A percentile compares a stretch with the other conserved stretches of the same genome.
Conservation (phyloP, 2,113 vertebrate species). For the Saiga tatarica region DNA sequence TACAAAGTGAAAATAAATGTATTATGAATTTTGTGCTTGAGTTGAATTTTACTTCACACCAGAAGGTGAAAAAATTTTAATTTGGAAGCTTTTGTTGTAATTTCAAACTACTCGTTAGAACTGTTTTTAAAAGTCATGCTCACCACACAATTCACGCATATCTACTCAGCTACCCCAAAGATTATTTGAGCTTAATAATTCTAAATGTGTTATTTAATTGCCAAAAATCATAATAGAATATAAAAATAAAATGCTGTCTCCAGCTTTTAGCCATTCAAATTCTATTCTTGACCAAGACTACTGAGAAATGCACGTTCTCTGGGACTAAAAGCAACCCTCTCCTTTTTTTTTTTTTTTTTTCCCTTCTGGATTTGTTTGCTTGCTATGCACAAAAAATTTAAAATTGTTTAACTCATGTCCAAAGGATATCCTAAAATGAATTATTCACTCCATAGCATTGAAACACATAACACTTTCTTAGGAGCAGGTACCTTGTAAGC, state of each 20-base stretch:
- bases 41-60: neutral
- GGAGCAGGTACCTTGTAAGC: constrained; percentile 63
- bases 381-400: neutral
- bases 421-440: constrained; percentile 64
- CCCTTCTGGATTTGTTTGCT: constrained; percentile 4
- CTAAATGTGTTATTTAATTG: neutral
- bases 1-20: neutral
- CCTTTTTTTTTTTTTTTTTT: neutral
- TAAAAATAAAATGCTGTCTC: neutral
- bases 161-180: neutral
- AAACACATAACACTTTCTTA: constrained; percentile 39
- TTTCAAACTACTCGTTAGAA: neutral
- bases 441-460: constrained; percentile 63
- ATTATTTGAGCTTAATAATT: neutral
- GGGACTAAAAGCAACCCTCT: neutral
- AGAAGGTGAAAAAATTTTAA: neutral
- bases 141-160: neutral
- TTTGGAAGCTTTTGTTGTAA: neutral
- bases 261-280: neutral
- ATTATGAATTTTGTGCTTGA: neutral
- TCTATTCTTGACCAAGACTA: neutral
- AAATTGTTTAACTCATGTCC: constrained; percentile 62
- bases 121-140: neutral
- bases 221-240: neutral
- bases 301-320: neutral